Evolutionary conservation across 1,140 invertebrate genomes (phyloP).

Genomic region (Drosophila guanche): DNA sequence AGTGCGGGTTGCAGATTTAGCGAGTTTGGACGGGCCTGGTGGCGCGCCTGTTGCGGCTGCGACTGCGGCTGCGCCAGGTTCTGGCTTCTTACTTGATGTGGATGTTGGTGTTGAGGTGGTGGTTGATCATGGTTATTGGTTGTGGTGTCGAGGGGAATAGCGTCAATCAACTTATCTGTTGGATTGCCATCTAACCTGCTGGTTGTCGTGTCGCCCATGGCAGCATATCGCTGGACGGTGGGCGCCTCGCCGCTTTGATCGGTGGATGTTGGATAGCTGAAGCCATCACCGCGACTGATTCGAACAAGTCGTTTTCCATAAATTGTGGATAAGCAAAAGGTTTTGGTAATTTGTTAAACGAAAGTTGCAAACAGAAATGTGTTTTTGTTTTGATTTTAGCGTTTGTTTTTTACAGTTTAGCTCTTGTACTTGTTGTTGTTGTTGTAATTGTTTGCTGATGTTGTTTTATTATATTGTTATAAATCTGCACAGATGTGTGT

Average conservation of each 20-base stretch:
- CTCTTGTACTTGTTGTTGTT: slow-evolving; percentile 31
- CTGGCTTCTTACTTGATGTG: slow-evolving; percentile 54
- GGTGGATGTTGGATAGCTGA: slow-evolving; percentile 92
- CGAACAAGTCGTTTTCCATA: slow-evolving; percentile 8
- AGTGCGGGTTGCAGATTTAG: slow-evolving; percentile 14
- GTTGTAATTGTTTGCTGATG: slow-evolving; percentile 18
- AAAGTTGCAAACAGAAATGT: slow-evolving; percentile 52
- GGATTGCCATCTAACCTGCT: slow-evolving; percentile 86
- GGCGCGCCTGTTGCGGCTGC: not conserved
- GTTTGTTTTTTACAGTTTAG: slow-evolving; percentile 34
- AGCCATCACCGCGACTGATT: slow-evolving; percentile 94
- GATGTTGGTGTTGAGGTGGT: slow-evolving; percentile 48
- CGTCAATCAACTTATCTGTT: slow-evolving; percentile 80
- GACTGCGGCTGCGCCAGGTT: not conserved
- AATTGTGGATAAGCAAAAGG: slow-evolving; percentile 80
- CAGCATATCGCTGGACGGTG: slow-evolving; percentile 88
- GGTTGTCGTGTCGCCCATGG: slow-evolving; percentile 92
- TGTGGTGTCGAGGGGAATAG: slow-evolving; percentile 44
- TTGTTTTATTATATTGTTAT: slow-evolving; percentile 44
- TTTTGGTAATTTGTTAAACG: slow-evolving; percentile 64
- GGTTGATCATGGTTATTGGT: slow-evolving; percentile 37
- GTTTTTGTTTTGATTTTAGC: slow-evolving; percentile 42
- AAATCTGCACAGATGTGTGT: slow-evolving; percentile 43
- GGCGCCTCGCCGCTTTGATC: slow-evolving; percentile 86
- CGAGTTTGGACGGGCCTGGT: slow-evolving; percentile 1